These are phyloP conservation scores for Boulengeromyrus knoepffleri DNA, from an alignment of 2,113 vertebrate species.

Conservation along the genomic window DNA sequence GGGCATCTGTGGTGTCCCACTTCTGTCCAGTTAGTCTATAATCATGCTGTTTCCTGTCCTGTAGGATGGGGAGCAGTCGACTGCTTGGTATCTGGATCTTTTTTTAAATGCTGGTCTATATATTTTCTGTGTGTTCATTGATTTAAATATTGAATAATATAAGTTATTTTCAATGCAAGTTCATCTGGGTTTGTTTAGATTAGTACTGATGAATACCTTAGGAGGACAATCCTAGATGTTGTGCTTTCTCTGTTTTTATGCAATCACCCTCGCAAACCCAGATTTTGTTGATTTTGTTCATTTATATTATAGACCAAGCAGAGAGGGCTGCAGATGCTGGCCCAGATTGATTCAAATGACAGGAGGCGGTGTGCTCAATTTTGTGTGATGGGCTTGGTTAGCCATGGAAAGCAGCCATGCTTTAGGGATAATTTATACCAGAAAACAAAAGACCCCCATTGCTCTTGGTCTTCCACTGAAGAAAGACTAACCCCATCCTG, in stretches of 20 bases:
- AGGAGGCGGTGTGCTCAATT: background rate
- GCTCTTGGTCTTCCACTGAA: background rate
- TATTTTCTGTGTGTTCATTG: background rate
- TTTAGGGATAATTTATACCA: slow-evolving; percentile 14
- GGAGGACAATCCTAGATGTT: background rate
- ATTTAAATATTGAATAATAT: background rate
- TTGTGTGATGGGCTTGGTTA: background rate
- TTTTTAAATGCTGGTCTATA: background rate
- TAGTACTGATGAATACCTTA: background rate
- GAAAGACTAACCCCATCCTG: background rate
- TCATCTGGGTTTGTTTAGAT: background rate
- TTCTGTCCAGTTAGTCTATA: slow-evolving; percentile 4
- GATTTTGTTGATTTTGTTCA: background rate
- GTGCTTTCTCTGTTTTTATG: background rate
- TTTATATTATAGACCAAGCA: background rate
- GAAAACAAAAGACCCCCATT: slow-evolving; percentile 3
- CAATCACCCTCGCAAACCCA: background rate
- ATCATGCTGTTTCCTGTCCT: background rate
- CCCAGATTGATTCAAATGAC: background rate
- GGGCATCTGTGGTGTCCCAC: background rate
- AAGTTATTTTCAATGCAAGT: background rate
- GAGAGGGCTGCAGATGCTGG: background rate
- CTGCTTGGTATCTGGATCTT: background rate
- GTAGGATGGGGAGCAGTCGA: background rate
- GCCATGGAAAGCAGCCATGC: background rate